A percentile compares a stretch with the other conserved stretches of the same genome.
phyloP scores from a whole-genome alignment of 2,113 vertebrate genomes.

The Panurus biarmicus region DNA sequence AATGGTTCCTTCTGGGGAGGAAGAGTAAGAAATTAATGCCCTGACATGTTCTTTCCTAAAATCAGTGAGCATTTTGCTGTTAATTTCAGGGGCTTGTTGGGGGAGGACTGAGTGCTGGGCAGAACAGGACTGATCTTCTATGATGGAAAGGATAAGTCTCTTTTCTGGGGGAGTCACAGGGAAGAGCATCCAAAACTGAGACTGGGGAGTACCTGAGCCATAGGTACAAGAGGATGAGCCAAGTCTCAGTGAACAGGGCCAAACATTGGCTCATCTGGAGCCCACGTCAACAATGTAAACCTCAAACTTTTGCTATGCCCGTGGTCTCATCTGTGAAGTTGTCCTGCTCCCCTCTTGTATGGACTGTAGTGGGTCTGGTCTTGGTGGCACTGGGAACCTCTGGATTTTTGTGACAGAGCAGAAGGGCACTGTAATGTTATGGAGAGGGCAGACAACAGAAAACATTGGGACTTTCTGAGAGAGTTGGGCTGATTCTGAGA shows the following conservation, averaged over 20 bases:
- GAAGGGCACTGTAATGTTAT: fast-evolving
- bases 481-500: not conserved
- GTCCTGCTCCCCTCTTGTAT: not conserved
- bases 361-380: not conserved
- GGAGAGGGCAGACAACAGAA: not conserved
- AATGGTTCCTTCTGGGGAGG: not conserved
- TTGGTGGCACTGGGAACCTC: not conserved
- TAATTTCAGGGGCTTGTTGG: not conserved
- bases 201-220: not conserved
- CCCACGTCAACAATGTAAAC: not conserved
- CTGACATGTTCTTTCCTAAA: not conserved
- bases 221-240: not conserved
- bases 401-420: not conserved
- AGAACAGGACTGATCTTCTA: not conserved
- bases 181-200: not conserved
- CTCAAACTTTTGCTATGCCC: not conserved
- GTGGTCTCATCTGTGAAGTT: not conserved
- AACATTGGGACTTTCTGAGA: not conserved
- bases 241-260: not conserved
- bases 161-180: not conserved
- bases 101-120: not conserved
- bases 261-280: not conserved
- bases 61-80: not conserved
- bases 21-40: not conserved
- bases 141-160: not conserved